Base-by-base conservation (phyloP, 2,113 vertebrate genomes). In the Chionomys nivalis region DNA sequence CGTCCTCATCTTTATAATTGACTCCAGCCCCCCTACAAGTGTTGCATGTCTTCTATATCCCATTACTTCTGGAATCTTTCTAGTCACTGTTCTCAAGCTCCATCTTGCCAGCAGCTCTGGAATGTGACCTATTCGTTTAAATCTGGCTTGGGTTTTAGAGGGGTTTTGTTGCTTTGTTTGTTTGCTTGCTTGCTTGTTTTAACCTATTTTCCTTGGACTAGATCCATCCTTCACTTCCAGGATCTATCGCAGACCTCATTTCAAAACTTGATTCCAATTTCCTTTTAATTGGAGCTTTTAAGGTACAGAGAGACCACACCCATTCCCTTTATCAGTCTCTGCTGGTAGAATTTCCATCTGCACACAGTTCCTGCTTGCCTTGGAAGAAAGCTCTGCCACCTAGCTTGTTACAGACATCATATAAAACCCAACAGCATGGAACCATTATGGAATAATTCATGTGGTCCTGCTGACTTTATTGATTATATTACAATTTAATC, bases 181-280 rank as follows among this genome's bases (percentile, higher is more conserved):
- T 7, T 52, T 8, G 12, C 8, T 52, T 52, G 49, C 49, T 16
- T 42, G 11, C 33, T 42, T 70, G 89, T 76, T 65, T n/a, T 49
- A 36, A 68, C 82, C 44, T 49, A 72, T 93, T 89, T 83, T 61
- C 42, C 31, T 95, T 75, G 39, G 58, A 81, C 66, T 68, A 75
- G 47, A 89, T 81, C 66, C 28, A 79, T 92, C 63, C 28, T 58
- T 91, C 65, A 75, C 31, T 91, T 96, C 82, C 91, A 95, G 75
- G 79, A 49, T 63, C 65, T 68, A 94, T 78, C 52, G 9, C n/a
- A 91, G 47, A 13, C 33, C 63, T 95, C 92, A 52, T 70, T 58
- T 94, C 58, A 92, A 93, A 93, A 88, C 94, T 96, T 87, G 78
- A 83, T 94, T 96, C 94, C 86, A 91, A 96, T 96, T 97, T 93